Evolutionary conservation across 2,797 vertebrate species (phyloP).

Genomic region (Chelidonichthys spinosus): DNA sequence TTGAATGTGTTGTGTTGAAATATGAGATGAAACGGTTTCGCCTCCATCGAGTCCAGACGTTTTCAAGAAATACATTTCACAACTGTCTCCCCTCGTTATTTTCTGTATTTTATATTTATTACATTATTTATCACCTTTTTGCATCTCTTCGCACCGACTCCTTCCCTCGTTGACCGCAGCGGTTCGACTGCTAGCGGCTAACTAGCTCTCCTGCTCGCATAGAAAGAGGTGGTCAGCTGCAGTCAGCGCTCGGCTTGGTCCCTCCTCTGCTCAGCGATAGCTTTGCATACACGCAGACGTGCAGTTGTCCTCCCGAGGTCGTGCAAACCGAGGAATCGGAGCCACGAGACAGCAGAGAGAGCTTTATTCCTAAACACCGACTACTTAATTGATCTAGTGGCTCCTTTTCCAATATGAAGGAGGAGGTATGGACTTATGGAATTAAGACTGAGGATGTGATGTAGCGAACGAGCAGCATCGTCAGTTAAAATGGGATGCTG

Average conservation of each 20-base stretch:
- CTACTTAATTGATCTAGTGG: constrained; percentile 17
- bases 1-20: constrained; percentile 3
- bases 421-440: constrained; percentile 14
- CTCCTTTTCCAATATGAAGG: constrained; percentile 14
- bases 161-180: too few species aligned
- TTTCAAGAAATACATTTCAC: neutral
- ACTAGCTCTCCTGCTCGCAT: neutral
- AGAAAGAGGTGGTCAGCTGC: too few species aligned
- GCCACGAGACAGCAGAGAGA: constrained; percentile 1
- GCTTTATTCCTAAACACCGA: neutral
- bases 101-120: neutral
- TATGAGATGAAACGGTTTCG: neutral
- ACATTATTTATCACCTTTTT: neutral
- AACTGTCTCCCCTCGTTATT: neutral
- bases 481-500: constrained; percentile 29
- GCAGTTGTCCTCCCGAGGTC: neutral
- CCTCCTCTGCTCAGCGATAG: neutral
- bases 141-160: neutral
- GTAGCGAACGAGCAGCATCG: constrained; percentile 18
- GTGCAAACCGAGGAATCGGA: neutral
- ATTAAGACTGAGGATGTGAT: constrained; percentile 26
- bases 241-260: neutral
- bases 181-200: neutral
- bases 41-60: neutral
- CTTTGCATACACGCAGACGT: neutral